Evolutionary conservation across 2,888 invertebrate genomes (phyloP), one percentile per base, ranked within the genome.

Genomic region (Thereva unica): DNA sequence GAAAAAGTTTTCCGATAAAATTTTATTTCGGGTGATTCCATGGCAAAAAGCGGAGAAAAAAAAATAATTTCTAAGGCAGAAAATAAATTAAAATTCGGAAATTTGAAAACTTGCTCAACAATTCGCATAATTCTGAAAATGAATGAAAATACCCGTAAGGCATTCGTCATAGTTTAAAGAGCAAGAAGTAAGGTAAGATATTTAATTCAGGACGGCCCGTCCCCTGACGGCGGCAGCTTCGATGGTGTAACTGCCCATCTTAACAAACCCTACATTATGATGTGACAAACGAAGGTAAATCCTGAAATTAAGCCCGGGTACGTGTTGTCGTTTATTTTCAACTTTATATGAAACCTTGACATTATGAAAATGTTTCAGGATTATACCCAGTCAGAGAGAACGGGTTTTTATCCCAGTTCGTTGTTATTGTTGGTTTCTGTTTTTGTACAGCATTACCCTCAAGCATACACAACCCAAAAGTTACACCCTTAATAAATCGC

Each of bases 401-500:
- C 34, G 44, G 56, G 56, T 56, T 23, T 23, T 23, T 23, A 23
- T 23, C 23, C 23, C 23, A 23, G 23, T 23, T 2, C 2, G 23
- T 23, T 23, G 23, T 56, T 56, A 56, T 44, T 12, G 35, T 23
- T 34, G 34, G 37, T 56, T 56, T 42, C 44, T 56, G 56, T 56
- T 44, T 6, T 23, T 44, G 44, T 44, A 44, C 35, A n/a, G 9
- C n/a, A 34, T 23, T 35, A 42, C 42, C 42, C 56, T 56, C n/a
- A 10, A 44, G 34, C 23, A 23, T 23, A 23, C 23, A 35, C 42
- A 44, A n/a, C 23, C 5, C 42, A 35, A 12, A 56, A 42, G 42
- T 9, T 56, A 56, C 56, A 56, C 56, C 56, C 56, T 44, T 56
- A 56, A 56, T 56, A 56, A 56, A 56, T 56, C 56, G 56, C 44